Percentiles rank a stretch among this genome's conserved stretches.
phyloP scores from a whole-genome alignment of 2,797 vertebrate genomes.

The Carcharodon carcharias region DNA sequence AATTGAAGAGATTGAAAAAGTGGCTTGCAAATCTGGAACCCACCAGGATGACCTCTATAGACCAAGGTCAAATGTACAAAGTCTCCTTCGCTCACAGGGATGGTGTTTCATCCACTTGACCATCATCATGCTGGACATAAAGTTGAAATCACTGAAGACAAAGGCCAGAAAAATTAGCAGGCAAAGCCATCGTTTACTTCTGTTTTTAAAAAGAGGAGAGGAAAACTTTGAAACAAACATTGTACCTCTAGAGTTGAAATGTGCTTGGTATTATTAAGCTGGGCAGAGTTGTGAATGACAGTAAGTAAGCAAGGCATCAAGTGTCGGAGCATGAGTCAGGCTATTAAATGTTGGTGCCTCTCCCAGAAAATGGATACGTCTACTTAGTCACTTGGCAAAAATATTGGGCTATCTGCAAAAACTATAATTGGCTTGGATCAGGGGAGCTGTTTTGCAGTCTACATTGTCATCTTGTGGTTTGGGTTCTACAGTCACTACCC shows the following conservation, averaged over 20 bases:
- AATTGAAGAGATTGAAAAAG: too few relatives aligned
- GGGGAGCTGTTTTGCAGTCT: background rate
- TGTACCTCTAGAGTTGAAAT: background rate
- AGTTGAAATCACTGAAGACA: background rate
- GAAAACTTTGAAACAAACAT: background rate
- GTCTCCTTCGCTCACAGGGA: too few relatives aligned
- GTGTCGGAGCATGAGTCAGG: background rate
- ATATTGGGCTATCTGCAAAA: background rate
- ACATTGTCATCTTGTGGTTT: background rate
- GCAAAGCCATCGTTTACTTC: background rate
- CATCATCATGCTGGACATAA: background rate
- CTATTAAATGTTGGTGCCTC: background rate
- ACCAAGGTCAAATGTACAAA: too few relatives aligned
- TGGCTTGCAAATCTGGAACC: background rate
- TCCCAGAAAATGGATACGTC: background rate
- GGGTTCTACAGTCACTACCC: background rate
- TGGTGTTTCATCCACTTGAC: too few relatives aligned
- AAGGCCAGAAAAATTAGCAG: background rate
- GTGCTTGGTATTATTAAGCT: background rate
- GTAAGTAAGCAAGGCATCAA: background rate
- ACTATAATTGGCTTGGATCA: background rate
- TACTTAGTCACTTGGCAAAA: background rate
- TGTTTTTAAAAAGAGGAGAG: background rate
- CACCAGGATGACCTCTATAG: too few relatives aligned
- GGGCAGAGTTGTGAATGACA: background rate